Conservation (phyloP, 2,113 vertebrate genomes). For the Vireo altiloquus region DNA sequence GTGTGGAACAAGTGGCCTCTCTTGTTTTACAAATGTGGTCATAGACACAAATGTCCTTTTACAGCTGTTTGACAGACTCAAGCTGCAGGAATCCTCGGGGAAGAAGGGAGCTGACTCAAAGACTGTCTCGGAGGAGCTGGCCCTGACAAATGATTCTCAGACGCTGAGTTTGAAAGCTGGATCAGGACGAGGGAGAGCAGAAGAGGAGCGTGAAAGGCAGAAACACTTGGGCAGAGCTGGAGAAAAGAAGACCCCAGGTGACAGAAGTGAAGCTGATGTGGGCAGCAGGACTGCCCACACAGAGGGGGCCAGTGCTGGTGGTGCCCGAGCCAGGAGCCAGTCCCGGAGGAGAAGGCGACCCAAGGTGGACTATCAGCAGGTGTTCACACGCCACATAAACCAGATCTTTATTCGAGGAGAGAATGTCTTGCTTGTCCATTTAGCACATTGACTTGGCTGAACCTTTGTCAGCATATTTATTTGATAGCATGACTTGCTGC, state of each 20-base stretch:
- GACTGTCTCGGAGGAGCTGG: slow-evolving; percentile 53
- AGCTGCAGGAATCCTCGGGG: slow-evolving; percentile 79
- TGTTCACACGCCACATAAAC: slow-evolving; percentile 90
- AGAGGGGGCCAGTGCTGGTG: slow-evolving; percentile 58
- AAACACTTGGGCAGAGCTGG: slow-evolving; percentile 41
- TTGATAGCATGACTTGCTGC: slow-evolving; percentile 63
- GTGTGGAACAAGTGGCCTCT: not conserved
- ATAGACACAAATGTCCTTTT: slow-evolving; percentile 9
- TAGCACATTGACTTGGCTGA: slow-evolving; percentile 72
- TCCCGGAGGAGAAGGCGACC: slow-evolving; percentile 66
- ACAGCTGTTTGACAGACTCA: slow-evolving; percentile 91
- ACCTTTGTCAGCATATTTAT: slow-evolving; percentile 20
- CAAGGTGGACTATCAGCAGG: slow-evolving; percentile 85
- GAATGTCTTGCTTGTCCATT: slow-evolving; percentile 90
- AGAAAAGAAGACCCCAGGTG: slow-evolving; percentile 57
- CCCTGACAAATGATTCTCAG: slow-evolving; percentile 67
- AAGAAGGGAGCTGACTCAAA: slow-evolving; percentile 70
- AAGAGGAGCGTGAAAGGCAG: slow-evolving; percentile 20
- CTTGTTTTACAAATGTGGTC: not conserved
- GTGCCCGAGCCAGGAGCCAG: slow-evolving; percentile 56
- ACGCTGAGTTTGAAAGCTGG: slow-evolving; percentile 50
- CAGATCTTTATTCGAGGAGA: slow-evolving; percentile 97
- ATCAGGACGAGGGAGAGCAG: slow-evolving; percentile 53
- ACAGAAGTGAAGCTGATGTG: slow-evolving; percentile 65
- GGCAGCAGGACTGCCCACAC: slow-evolving; percentile 64